These are phyloP conservation scores for Drosophila fuyamai DNA, from an alignment of 1,140 invertebrate genomes.

Conservation along the genomic window DNA sequence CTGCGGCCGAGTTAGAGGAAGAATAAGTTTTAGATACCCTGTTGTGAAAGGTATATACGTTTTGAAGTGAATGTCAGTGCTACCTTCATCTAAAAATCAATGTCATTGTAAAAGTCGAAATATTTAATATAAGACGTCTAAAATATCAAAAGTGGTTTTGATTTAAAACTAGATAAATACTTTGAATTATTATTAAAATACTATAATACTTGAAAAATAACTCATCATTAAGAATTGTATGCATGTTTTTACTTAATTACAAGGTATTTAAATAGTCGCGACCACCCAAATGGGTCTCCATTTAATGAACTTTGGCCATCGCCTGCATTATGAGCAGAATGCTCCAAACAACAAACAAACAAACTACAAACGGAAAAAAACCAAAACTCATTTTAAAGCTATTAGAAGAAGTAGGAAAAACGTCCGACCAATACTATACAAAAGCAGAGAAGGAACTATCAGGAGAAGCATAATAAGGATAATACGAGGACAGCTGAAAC, in stretches of 20 bases:
- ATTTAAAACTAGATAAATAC: too few relatives aligned
- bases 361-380: conserved; percentile 54
- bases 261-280: background rate
- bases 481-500: conserved; percentile 13
- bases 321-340: conserved; percentile 42
- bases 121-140: too few relatives aligned
- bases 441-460: background rate
- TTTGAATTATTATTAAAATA: too few relatives aligned
- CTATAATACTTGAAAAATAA: too few relatives aligned
- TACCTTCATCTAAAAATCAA: too few relatives aligned
- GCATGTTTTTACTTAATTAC: background rate
- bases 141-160: too few relatives aligned
- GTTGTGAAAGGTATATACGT: background rate
- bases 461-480: background rate
- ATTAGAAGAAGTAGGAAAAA: conserved; percentile 63
- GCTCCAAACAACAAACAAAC: conserved; percentile 45
- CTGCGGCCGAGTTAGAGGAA: conserved; percentile 35
- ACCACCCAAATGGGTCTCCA: background rate
- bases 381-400: conserved; percentile 80
- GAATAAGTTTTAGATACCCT: conserved; percentile 30
- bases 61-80: too few relatives aligned
- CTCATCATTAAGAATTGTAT: background rate
- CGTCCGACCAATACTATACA: conserved; percentile 16
- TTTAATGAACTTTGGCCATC: conserved; percentile 54
- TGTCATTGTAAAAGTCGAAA: too few relatives aligned